phyloP scores from a whole-genome alignment of 2,888 invertebrate genomes.

The Erebia epiphron region DNA sequence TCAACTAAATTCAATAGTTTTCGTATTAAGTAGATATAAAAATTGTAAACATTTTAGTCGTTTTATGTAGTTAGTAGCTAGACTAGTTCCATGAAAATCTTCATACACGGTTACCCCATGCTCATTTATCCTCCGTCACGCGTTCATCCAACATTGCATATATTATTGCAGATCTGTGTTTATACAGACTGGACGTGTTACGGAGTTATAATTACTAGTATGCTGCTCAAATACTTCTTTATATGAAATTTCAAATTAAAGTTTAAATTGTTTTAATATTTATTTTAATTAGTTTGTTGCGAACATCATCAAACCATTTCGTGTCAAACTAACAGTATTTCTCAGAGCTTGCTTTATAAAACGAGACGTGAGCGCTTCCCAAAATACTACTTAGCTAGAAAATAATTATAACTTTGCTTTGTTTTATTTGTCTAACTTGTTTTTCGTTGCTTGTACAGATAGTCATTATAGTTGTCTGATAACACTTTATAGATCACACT shows the following conservation, averaged over 20 bases:
- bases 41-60: too few species aligned
- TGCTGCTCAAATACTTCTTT: slow-evolving; percentile 3
- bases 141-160: slow-evolving; percentile 31
- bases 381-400: neutral
- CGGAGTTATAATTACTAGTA: slow-evolving; percentile 15
- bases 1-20: too few species aligned
- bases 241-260: neutral
- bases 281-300: neutral
- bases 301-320: neutral
- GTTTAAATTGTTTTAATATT: neutral
- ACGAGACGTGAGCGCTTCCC: neutral
- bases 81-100: neutral
- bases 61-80: neutral
- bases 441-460: neutral
- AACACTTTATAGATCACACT: too few species aligned
- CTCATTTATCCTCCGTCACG: slow-evolving; percentile 33
- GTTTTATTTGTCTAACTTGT: neutral
- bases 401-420: neutral
- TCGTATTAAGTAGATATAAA: too few species aligned
- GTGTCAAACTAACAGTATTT: neutral
- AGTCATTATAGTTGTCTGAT: too few species aligned
- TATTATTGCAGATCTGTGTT: slow-evolving; percentile 29
- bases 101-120: slow-evolving; percentile 10
- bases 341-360: neutral
- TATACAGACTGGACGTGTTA: slow-evolving; percentile 26